Conservation (phyloP, 2,113 vertebrate species). For the cattle (Bos taurus) region DNA sequence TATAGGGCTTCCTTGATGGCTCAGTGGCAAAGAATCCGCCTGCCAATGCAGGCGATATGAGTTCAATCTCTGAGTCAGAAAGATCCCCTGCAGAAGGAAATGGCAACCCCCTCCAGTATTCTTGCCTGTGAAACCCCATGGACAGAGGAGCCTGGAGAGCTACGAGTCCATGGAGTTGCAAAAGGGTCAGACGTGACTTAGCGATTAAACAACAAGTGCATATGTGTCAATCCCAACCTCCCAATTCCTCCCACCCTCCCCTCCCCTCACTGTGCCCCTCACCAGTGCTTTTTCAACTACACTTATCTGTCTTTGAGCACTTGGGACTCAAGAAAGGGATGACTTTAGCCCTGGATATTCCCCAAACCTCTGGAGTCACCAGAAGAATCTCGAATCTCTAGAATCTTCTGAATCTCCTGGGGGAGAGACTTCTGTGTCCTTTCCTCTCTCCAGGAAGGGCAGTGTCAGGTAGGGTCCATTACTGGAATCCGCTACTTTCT, state of each 20-base stretch:
- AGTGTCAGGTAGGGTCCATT: not conserved
- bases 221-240: not conserved
- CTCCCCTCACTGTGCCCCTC: not conserved
- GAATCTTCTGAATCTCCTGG: not conserved
- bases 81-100: not conserved
- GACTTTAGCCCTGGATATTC: not conserved
- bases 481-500: not conserved
- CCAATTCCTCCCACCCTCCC: not conserved
- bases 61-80: not conserved
- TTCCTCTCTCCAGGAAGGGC: too few relatives aligned
- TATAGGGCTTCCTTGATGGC: not conserved
- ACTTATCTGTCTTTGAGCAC: not conserved
- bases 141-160: not conserved
- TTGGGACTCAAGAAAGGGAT: not conserved
- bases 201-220: not conserved
- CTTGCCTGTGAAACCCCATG: not conserved
- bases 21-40: not conserved
- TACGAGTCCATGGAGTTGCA: not conserved
- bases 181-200: not conserved
- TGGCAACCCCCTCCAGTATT: not conserved
- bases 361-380: not conserved
- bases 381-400: not conserved
- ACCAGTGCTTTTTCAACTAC: not conserved
- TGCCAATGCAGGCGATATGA: not conserved
- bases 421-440: not conserved